Percentiles rank a stretch among this genome's conserved stretches.
Conservation (phyloP, 2,797 vertebrate species). For the Trachurus trachurus region DNA sequence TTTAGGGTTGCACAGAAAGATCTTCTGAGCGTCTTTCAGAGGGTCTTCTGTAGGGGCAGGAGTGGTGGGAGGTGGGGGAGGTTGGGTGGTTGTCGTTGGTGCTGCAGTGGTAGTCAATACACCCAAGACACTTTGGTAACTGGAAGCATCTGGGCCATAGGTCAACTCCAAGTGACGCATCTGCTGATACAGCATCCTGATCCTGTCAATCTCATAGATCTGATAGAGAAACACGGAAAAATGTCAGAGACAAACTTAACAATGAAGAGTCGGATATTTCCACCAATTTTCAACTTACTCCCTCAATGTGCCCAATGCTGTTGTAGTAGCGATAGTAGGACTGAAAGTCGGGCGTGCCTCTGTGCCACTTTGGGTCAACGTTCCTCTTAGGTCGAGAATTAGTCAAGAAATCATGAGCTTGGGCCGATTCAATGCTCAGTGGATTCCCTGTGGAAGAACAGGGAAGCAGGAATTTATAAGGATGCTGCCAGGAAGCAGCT, state of each 20-base stretch:
- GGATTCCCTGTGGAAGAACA: conserved; percentile 36
- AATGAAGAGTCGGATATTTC: not conserved
- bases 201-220: conserved; percentile 85
- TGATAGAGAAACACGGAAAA: conserved; percentile 43
- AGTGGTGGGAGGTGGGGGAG: conserved; percentile 70
- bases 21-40: conserved; percentile 70
- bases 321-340: conserved; percentile 87
- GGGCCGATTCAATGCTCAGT: conserved; percentile 70
- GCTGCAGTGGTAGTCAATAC: conserved; percentile 62
- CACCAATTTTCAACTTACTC: conserved; percentile 67
- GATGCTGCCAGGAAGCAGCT: not conserved
- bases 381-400: conserved; percentile 78
- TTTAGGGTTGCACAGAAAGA: conserved; percentile 81
- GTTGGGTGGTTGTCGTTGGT: conserved; percentile 62
- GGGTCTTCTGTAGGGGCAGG: conserved; percentile 67
- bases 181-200: conserved; percentile 86
- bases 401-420: conserved; percentile 81
- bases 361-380: conserved; percentile 82
- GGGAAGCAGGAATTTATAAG: not conserved
- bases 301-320: conserved; percentile 87
- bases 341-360: conserved; percentile 82
- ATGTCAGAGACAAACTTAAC: not conserved
- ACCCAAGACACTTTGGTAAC: conserved; percentile 80
- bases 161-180: conserved; percentile 84
- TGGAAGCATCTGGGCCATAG: conserved; percentile 80